A percentile compares a stretch with the other conserved stretches of the same genome.
Evolutionary conservation across 2,888 invertebrate genomes (phyloP).

Genomic region (Sphaerophoria rueppellii): DNA sequence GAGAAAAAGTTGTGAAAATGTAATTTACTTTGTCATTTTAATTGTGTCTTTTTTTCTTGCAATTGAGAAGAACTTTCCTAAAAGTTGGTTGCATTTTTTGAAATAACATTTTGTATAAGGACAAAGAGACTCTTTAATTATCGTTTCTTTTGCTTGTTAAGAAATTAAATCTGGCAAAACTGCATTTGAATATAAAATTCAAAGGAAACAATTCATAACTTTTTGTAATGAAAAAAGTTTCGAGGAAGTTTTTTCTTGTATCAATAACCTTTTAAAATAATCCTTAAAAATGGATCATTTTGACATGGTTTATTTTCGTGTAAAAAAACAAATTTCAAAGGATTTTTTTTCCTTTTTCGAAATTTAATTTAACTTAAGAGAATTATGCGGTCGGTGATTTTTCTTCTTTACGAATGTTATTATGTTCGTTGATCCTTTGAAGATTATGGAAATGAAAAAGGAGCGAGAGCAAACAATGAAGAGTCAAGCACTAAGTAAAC

Average conservation of each 20-base stretch:
- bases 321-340: not conserved
- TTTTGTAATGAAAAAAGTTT: too few relatives aligned
- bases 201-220: too few relatives aligned
- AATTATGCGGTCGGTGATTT: constrained; percentile 44
- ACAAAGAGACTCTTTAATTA: too few relatives aligned
- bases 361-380: constrained; percentile 34
- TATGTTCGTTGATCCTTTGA: constrained; percentile 28
- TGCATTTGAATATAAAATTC: too few relatives aligned
- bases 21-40: constrained; percentile 53
- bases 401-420: not conserved
- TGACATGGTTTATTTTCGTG: not conserved
- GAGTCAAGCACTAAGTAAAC: constrained; percentile 58
- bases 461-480: not conserved
- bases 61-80: too few relatives aligned
- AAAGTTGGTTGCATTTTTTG: too few relatives aligned
- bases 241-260: too few relatives aligned
- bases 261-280: too few relatives aligned
- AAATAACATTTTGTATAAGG: too few relatives aligned
- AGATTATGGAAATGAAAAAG: constrained; percentile 9
- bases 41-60: constrained; percentile 30
- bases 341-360: not conserved
- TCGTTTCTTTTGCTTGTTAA: too few relatives aligned
- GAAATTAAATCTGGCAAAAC: too few relatives aligned
- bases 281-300: not conserved
- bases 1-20: constrained; percentile 36